Conservation (phyloP, 37 sponge, comb jelly and placozoan species). For the Spongilla lacustris region DNA sequence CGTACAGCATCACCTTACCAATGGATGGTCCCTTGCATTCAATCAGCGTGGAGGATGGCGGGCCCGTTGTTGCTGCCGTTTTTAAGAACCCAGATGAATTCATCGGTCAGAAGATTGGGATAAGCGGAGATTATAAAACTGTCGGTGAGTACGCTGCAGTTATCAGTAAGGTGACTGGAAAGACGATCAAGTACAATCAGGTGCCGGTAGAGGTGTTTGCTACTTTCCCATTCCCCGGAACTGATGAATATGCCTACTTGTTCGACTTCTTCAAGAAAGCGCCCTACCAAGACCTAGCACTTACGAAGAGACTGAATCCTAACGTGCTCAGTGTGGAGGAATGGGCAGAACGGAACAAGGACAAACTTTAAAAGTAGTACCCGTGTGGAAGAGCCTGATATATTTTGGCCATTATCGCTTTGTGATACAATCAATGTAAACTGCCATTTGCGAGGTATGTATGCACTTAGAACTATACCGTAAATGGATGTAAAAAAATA, state of each 20-base stretch:
- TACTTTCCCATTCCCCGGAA: conserved; percentile 66
- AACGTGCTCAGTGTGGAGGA: conserved; percentile 31
- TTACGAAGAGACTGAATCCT: conserved; percentile 60
- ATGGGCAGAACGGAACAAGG: conserved; percentile 58
- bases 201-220: conserved; percentile 57
- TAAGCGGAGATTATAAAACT: conserved; percentile 47
- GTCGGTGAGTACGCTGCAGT: conserved; percentile 50
- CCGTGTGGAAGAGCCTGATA: too few species aligned
- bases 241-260: conserved; percentile 64
- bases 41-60: conserved; percentile 58
- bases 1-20: conserved; percentile 32
- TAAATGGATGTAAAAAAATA: too few species aligned
- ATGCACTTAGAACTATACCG: too few species aligned
- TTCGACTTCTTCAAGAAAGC: conserved; percentile 52
- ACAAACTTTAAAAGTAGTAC: too few species aligned
- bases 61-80: conserved; percentile 61
- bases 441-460: too few species aligned
- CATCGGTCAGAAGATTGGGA: conserved; percentile 71
- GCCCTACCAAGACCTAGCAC: conserved; percentile 30
- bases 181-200: conserved; percentile 48
- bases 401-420: too few species aligned
- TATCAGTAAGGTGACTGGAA: conserved; percentile 49
- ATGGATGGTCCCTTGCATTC: conserved; percentile 68
- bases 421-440: too few species aligned
- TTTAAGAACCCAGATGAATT: conserved; percentile 53